These are phyloP conservation scores for Chrysina gloriosa DNA, from an alignment of 2,888 invertebrate species.

Conservation along the genomic window DNA sequence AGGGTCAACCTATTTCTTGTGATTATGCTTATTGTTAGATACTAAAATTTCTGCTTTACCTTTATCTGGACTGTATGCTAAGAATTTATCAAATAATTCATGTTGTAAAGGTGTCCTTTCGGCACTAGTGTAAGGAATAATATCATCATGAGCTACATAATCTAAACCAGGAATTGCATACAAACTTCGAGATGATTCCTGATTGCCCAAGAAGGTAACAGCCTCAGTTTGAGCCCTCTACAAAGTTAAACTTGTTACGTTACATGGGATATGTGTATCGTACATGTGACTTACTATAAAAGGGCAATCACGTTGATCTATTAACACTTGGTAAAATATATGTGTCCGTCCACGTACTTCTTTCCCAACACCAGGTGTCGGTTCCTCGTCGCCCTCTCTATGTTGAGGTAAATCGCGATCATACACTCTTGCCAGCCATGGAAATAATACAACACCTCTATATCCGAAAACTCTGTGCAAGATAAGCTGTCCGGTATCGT, in stretches of 20 bases:
- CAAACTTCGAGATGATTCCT: conserved; percentile 92
- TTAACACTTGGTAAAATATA: conserved; percentile 97
- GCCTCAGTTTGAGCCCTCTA: conserved; percentile 98
- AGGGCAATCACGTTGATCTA: conserved; percentile 96
- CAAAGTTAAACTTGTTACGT: background rate
- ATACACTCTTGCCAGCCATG: conserved; percentile 96
- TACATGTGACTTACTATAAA: conserved; percentile 84
- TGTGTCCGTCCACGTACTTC: conserved; percentile 92
- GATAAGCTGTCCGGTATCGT: conserved; percentile 96
- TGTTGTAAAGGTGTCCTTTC: conserved; percentile 93
- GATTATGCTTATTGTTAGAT: too few species aligned
- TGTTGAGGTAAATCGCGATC: conserved; percentile 84
- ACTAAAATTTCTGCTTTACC: conserved; percentile 67
- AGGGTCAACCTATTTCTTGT: background rate
- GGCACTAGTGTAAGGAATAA: conserved; percentile 91
- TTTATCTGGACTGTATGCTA: conserved; percentile 82
- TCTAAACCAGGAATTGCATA: conserved; percentile 98
- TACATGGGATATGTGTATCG: background rate
- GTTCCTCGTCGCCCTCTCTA: conserved; percentile 59
- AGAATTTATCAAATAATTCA: conserved; percentile 96
- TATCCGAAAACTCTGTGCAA: conserved; percentile 97
- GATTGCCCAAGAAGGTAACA: conserved; percentile 96
- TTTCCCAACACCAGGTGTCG: conserved; percentile 72
- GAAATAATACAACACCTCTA: conserved; percentile 95
- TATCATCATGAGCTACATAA: conserved; percentile 98